Evolutionary conservation across 2,113 vertebrate genomes (phyloP).

Genomic region (Balaeniceps rex): DNA sequence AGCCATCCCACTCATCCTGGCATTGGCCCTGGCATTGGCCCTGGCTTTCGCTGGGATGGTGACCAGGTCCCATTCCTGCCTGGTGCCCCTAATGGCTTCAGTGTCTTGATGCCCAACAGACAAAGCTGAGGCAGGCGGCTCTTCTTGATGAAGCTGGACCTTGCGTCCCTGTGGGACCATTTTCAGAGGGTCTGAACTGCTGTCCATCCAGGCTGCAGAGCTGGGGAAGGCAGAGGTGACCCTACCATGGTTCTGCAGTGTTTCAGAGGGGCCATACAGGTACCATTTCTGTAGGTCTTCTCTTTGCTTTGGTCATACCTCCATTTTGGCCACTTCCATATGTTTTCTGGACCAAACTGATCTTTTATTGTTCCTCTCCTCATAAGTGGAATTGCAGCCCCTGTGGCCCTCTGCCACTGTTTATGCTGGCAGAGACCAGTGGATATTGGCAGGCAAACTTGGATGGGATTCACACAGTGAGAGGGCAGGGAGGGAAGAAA

Average conservation of each 20-base stretch:
- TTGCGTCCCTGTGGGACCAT: background rate
- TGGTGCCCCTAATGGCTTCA: background rate
- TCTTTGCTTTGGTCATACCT: background rate
- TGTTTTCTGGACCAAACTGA: slow-evolving; percentile 4
- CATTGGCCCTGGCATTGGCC: background rate
- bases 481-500: slow-evolving; percentile 40
- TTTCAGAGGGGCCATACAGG: background rate
- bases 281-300: background rate
- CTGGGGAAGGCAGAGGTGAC: background rate
- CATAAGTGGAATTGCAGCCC: slow-evolving; percentile 24
- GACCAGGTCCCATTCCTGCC: background rate
- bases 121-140: background rate
- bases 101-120: background rate
- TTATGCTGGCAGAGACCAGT: slow-evolving; percentile 49
- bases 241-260: background rate
- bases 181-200: background rate
- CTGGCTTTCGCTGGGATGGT: background rate
- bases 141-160: background rate
- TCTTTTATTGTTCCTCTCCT: slow-evolving; percentile 12
- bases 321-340: background rate
- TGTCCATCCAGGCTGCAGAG: background rate
- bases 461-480: background rate
- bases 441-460: slow-evolving; percentile 40
- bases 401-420: slow-evolving; percentile 45
- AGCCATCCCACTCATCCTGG: background rate